phyloP scores from a whole-genome alignment of 2,888 invertebrate genomes.

The Ephialtes manifestator region DNA sequence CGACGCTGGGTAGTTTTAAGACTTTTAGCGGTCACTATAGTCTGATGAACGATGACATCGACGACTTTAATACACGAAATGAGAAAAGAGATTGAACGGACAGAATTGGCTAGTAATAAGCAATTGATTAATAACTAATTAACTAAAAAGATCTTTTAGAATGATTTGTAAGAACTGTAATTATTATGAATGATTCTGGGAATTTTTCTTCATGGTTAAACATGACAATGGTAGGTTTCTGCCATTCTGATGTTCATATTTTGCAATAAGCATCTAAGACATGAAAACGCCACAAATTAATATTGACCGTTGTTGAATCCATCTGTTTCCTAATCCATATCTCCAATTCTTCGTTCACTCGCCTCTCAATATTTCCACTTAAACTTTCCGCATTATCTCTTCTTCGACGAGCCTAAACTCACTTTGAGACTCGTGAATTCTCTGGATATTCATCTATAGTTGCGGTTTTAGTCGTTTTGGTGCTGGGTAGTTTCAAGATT shows the following conservation, averaged over 20 bases:
- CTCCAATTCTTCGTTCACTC: background rate
- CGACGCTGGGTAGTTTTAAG: background rate
- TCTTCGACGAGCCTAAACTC: background rate
- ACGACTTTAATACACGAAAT: background rate
- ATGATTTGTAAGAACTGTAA: background rate
- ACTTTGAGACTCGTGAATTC: conserved; percentile 20
- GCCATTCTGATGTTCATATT: too few species aligned
- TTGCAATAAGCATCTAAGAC: too few species aligned
- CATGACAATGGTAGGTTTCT: too few species aligned
- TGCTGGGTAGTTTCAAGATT: background rate
- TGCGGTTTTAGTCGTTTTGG: conserved; percentile 35
- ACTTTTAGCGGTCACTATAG: background rate
- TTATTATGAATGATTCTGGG: background rate
- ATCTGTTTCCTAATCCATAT: too few species aligned
- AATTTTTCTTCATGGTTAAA: too few species aligned
- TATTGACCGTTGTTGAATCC: too few species aligned
- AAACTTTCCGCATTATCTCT: conserved; percentile 75
- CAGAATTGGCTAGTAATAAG: background rate
- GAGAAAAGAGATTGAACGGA: background rate
- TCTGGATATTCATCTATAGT: conserved; percentile 26
- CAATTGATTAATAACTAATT: background rate
- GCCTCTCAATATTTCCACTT: conserved; percentile 80
- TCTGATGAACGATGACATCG: background rate
- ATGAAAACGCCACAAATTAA: too few species aligned
- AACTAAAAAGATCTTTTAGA: background rate